These are phyloP conservation scores for Ophraella communa DNA, from an alignment of 2,888 invertebrate genomes.

Conservation along the genomic window DNA sequence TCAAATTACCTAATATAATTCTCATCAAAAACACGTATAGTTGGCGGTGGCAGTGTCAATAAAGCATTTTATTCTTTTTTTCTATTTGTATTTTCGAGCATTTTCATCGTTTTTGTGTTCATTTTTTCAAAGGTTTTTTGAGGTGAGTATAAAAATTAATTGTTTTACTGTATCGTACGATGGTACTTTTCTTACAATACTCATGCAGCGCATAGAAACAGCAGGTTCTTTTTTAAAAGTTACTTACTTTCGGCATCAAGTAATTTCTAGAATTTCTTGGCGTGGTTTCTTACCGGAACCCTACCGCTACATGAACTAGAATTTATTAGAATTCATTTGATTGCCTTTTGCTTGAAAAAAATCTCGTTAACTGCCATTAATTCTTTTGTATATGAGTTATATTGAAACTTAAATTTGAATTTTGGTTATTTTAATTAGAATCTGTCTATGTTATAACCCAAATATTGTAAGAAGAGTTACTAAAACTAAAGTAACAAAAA, in stretches of 20 bases:
- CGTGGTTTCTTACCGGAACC: not conserved
- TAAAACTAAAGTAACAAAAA: not conserved
- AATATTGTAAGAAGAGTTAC: not conserved
- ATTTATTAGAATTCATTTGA: not conserved
- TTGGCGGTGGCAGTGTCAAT: conserved; percentile 34
- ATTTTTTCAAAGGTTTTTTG: conserved; percentile 34
- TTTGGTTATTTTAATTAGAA: not conserved
- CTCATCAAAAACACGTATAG: too few relatives aligned
- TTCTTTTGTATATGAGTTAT: not conserved
- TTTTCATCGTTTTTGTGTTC: conserved; percentile 30
- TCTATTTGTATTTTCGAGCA: too few relatives aligned
- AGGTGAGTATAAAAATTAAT: conserved; percentile 27
- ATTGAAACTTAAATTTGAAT: conserved; percentile 19
- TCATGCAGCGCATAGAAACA: not conserved
- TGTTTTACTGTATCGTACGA: conserved; percentile 2
- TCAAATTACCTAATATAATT: conserved; percentile 1
- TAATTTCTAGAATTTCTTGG: not conserved
- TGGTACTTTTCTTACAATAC: not conserved
- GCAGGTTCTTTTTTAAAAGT: not conserved
- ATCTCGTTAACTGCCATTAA: not conserved
- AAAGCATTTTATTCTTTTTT: too few relatives aligned
- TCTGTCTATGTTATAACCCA: not conserved
- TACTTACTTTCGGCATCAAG: not conserved
- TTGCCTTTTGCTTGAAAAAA: not conserved
- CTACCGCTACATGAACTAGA: not conserved